Base-by-base conservation (phyloP, 2,888 invertebrate genomes). In the Andrena fulva region DNA sequence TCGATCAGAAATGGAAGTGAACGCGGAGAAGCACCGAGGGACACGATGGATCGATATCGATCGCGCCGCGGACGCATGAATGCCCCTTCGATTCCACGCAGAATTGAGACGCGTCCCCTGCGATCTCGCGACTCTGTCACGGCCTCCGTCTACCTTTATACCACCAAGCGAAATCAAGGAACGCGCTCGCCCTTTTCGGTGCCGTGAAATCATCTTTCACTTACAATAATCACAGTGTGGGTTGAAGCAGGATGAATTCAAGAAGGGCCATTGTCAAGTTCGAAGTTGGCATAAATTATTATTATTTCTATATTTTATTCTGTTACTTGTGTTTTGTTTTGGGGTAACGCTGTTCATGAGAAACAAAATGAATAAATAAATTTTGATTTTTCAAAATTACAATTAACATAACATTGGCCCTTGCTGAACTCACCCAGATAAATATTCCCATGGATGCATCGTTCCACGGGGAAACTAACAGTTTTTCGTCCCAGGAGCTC, bases 31-130 rank as follows among this genome's bases (percentile, higher is more conserved):
- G n/a, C n/a, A 27, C 56, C 56, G 56, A 27, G 56, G 10, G 54
- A 66, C 77, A 52, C 66, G 77, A 70, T 20, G 76, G 80, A 81
- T 81, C 81, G 78, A 78, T 81, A 81, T 81, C 81, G 78, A 81
- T 81, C 69, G 69, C 73, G 48, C 33, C 20, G 33, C 27, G 27
- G 62, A 59, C 64, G 70, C 52, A 48, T 35, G 70, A 59, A 67
- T 64, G 52, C 60, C 56, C 63, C 54, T 66, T 12, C 70, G 48
- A 68, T 29, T 68, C 75, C 42, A n/a, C 31, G 35, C 69, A 52
- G 67, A 59, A 79, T 82, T 80, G 77, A 80, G 77, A 80, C 71
- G 77, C 71, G 27, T 48, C 24, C 54, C 29, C 64, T 29, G 27
- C 52, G 33, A n/a, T 54, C 71, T 20, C 20, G 52, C n/a, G 52